Base-by-base conservation (phyloP, 2,797 vertebrate genomes). In the Malacoctenus gilli region DNA sequence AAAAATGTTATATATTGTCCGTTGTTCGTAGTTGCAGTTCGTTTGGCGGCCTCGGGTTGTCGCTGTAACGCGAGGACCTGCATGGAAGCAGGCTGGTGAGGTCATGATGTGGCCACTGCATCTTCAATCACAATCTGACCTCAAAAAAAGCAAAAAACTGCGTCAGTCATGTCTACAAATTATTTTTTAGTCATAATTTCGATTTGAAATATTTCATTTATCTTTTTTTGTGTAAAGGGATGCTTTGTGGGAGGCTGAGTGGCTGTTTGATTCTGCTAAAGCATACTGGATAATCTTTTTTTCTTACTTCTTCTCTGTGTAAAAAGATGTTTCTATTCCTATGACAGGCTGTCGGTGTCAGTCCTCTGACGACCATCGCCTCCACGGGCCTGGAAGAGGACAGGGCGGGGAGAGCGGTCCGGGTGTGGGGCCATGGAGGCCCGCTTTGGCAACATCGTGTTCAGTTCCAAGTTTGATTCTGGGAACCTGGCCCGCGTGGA, bases 381-480 rank as follows among this genome's bases (percentile, higher is more conserved):
- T 16, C n/a, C n/a, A n/a, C n/a, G n/a, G n/a, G n/a, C n/a, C n/a
- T n/a, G n/a, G n/a, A n/a, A n/a, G n/a, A n/a, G n/a, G n/a, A n/a
- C n/a, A n/a, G n/a, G n/a, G n/a, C n/a, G n/a, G n/a, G n/a, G n/a
- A n/a, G n/a, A n/a, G n/a, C n/a, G n/a, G n/a, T n/a, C n/a, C n/a
- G n/a, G n/a, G n/a, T n/a, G n/a, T n/a, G n/a, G n/a, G n/a, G n/a
- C 25, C 74, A 97, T 97, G 96, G 96, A 98, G 89, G 82, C 92
- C 72, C 92, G 93, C 56, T 95, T 96, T 59, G 96, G 95, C 19
- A 94, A 91, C 57, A 80, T 97, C 51, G 89, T 96, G 75, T 98
- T 98, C 89, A 96, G 95, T 86, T 97, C 96, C 68, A 93, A 88
- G 82, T 98, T 98, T 82, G 96, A 98, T 79, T 97, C 96, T 1